A percentile compares a stretch with the other conserved stretches of the same genome.
These are phyloP conservation scores for Anodontia alba DNA, from an alignment of 2,888 invertebrate species.

Conservation along the genomic window DNA sequence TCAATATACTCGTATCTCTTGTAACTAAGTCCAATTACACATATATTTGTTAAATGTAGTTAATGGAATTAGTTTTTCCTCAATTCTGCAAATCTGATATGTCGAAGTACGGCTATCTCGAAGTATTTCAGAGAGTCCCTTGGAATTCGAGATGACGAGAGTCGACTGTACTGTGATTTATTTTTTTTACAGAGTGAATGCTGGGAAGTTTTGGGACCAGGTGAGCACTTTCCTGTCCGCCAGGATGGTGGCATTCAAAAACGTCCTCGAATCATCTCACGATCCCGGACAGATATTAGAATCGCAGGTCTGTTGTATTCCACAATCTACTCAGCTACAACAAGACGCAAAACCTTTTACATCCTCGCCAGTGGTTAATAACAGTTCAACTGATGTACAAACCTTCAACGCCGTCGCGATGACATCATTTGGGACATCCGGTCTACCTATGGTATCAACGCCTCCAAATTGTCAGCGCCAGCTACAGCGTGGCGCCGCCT, in stretches of 20 bases:
- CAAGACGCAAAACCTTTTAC: not conserved
- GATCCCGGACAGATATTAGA: conserved; percentile 64
- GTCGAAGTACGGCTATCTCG: too few species aligned
- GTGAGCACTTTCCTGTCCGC: conserved; percentile 64
- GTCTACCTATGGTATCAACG: not conserved
- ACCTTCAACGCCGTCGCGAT: not conserved
- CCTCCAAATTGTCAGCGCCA: not conserved
- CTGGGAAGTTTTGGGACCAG: conserved; percentile 70
- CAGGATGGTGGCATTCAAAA: conserved; percentile 63
- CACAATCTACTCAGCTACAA: not conserved
- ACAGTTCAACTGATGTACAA: not conserved
- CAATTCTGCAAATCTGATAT: too few species aligned
- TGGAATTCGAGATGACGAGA: too few species aligned
- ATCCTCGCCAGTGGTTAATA: not conserved
- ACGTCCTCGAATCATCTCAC: conserved; percentile 32
- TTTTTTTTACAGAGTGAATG: conserved; percentile 55
- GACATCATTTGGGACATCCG: not conserved
- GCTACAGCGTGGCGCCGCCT: not conserved
- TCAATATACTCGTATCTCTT: too few species aligned
- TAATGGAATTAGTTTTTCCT: too few species aligned
- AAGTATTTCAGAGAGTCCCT: too few species aligned
- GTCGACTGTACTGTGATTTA: too few species aligned
- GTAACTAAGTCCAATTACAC: too few species aligned
- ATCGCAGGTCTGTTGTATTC: conserved; percentile 49
- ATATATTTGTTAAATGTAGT: too few species aligned